Evolutionary conservation across 1,140 invertebrate species (phyloP).

Genomic region (Eriosoma lanigerum): DNA sequence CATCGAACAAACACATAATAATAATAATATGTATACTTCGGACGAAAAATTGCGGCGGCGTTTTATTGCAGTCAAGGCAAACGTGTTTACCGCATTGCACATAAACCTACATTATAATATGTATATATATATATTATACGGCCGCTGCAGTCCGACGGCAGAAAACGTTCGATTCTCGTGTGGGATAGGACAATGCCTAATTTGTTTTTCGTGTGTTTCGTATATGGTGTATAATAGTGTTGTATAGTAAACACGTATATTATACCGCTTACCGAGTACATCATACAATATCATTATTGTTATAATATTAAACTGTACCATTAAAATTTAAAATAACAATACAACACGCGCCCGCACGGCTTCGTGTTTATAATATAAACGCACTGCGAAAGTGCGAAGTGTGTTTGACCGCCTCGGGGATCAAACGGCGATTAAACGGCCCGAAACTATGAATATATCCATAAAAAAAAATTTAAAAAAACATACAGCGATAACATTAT

Average conservation of each 20-base stretch:
- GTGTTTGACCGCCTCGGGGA: not conserved
- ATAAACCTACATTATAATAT: not conserved
- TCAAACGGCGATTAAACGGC: not conserved
- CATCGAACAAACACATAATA: not conserved
- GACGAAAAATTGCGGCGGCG: not conserved
- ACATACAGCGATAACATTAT: not conserved
- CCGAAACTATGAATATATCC: not conserved
- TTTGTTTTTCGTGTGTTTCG: not conserved
- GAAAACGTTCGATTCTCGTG: not conserved
- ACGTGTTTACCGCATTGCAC: slow-evolving; percentile 31
- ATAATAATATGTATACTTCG: not conserved
- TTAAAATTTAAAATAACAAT: no score
- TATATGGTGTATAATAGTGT: not conserved
- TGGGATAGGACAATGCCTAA: slow-evolving; percentile 1
- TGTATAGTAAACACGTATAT: not conserved
- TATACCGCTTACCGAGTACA: not conserved
- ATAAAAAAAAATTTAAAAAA: no score
- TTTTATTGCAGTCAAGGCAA: slow-evolving; percentile 19
- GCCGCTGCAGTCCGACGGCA: not conserved
- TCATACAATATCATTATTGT: no score
- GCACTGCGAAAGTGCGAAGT: not conserved
- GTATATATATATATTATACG: not conserved
- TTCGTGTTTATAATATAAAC: not conserved
- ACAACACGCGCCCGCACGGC: no score
- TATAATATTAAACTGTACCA: no score